phyloP scores from a whole-genome alignment of 2,113 vertebrate genomes.

The Phylloscopus trochiloides region DNA sequence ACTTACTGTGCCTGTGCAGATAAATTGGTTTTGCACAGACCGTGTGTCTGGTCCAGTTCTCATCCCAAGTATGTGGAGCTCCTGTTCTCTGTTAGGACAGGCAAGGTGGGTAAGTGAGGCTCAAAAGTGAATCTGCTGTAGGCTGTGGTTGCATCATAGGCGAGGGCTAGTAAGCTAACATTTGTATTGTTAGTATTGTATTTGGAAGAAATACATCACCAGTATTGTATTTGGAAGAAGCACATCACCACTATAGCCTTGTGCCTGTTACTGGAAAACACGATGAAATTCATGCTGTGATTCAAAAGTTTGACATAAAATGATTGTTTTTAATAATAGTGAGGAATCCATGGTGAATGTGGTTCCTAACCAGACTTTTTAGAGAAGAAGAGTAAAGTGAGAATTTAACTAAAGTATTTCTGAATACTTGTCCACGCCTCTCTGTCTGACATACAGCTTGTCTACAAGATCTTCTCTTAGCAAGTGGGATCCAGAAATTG shows the following conservation, averaged over 20 bases:
- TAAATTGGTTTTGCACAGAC: background rate
- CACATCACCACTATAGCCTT: background rate
- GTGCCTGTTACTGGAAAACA: background rate
- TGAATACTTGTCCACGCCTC: background rate
- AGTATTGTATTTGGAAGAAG: background rate
- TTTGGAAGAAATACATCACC: background rate
- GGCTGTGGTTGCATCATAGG: accelerated
- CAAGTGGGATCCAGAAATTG: background rate
- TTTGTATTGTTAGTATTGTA: background rate
- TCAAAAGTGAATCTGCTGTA: background rate
- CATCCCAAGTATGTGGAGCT: background rate
- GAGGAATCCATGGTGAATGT: background rate
- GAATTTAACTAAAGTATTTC: background rate
- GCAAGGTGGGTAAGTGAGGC: background rate
- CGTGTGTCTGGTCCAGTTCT: background rate
- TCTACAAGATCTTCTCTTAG: background rate
- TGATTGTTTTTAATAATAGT: background rate
- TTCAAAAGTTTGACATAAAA: background rate
- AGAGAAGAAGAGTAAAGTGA: background rate
- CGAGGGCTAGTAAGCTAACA: background rate
- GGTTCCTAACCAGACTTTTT: background rate
- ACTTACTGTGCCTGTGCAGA: background rate
- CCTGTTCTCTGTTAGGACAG: background rate
- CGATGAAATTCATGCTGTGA: background rate
- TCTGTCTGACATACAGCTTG: background rate